Conservation (phyloP, 2,797 vertebrate genomes). For the Pseudotriccus pelzelni region DNA sequence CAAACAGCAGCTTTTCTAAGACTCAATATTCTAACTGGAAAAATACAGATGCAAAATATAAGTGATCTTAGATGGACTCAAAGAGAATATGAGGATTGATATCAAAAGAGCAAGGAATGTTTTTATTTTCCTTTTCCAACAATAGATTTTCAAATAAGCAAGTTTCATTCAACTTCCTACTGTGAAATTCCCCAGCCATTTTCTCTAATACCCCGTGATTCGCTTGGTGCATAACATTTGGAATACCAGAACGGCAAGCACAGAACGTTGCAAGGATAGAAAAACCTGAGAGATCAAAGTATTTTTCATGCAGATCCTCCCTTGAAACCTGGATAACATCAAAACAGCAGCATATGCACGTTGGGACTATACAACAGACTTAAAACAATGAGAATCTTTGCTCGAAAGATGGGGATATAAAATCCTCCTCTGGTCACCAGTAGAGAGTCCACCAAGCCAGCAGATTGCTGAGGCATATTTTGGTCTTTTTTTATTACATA, state of each 20-base stretch:
- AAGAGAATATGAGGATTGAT: not conserved
- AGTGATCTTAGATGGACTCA: not conserved
- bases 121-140: conserved; percentile 9
- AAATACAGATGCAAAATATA: not conserved
- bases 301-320: not conserved
- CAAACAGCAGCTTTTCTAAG: not conserved
- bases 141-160: conserved; percentile 22
- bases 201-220: conserved; percentile 24
- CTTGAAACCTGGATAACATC: not conserved
- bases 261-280: not conserved
- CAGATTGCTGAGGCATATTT: not conserved
- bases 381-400: not conserved
- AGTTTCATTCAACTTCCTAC: not conserved
- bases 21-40: not conserved
- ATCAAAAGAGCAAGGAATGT: not conserved
- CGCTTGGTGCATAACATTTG: conserved; percentile 22
- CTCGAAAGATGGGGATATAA: not conserved
- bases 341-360: not conserved
- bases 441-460: not conserved
- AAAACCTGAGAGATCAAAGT: not conserved
- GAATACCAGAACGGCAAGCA: not conserved
- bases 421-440: not conserved
- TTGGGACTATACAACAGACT: not conserved
- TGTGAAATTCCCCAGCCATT: conserved; percentile 8
- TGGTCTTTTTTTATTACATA: not conserved